phyloP scores from a whole-genome alignment of 2,797 vertebrate species.

The Orientallactaga sibirica region DNA sequence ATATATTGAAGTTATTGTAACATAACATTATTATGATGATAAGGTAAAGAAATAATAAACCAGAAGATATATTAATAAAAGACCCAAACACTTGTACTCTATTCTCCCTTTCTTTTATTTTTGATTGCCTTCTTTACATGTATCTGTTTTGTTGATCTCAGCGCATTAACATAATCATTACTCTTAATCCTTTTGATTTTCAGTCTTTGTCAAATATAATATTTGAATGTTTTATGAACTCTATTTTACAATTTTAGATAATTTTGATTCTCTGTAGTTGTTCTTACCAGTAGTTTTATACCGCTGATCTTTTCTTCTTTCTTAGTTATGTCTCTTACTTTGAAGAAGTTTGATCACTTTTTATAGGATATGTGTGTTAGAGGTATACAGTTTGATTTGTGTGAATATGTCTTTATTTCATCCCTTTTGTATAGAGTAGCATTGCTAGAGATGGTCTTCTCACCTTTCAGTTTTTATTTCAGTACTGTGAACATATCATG shows the following conservation, averaged over 20 bases:
- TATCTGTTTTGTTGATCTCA: not conserved
- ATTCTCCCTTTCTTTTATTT: not conserved
- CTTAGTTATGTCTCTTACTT: not conserved
- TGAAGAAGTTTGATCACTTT: not conserved
- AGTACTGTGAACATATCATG: not conserved
- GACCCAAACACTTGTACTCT: not conserved
- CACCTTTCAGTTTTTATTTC: too few species aligned
- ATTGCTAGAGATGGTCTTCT: not conserved
- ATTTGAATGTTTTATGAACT: not conserved
- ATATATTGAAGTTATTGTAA: not conserved
- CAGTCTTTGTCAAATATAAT: too few species aligned
- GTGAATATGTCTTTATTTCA: not conserved
- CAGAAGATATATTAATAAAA: not conserved
- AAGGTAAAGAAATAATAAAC: not conserved
- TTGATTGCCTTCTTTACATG: not conserved
- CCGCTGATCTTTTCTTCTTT: not conserved
- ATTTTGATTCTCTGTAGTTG: not conserved
- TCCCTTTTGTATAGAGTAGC: not conserved
- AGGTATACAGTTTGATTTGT: not conserved
- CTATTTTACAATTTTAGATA: not conserved
- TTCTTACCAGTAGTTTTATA: not conserved
- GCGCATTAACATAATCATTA: not conserved
- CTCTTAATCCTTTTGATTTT: not conserved
- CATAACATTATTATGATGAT: not conserved
- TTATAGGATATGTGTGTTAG: not conserved